Conservation (phyloP, 2,113 vertebrate genomes). For the Brienomyrus longianalis region DNA sequence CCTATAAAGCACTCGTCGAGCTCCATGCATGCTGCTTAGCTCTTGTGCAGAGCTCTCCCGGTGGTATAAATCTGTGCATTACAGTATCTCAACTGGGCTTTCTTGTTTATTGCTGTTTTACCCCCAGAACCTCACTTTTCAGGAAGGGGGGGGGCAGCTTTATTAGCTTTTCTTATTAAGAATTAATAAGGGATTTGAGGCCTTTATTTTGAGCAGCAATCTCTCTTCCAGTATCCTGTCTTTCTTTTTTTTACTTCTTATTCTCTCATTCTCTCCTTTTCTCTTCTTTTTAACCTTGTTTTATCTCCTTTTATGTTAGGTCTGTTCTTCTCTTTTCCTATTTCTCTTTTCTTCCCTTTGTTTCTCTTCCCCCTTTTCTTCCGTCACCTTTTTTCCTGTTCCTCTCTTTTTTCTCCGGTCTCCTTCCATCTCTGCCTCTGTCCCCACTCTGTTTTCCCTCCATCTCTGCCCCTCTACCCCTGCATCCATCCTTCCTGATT, state of each 20-base stretch:
- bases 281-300: conserved; percentile 20
- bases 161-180: neutral
- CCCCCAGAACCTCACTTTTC: neutral
- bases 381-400: conserved; percentile 18
- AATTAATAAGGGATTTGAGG: neutral
- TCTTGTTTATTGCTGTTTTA: neutral
- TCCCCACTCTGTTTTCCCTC: conserved; percentile 24
- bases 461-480: neutral
- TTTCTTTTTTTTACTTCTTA: conserved; percentile 24
- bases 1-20: conserved; percentile 25
- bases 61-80: neutral
- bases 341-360: conserved; percentile 15
- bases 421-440: conserved; percentile 36
- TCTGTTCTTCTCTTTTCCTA: neutral
- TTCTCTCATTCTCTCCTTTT: neutral
- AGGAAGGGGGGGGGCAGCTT: neutral
- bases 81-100: neutral
- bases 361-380: conserved; percentile 24
- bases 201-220: neutral
- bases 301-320: neutral
- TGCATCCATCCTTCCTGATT: neutral
- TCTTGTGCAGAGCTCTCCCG: neutral
- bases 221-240: neutral
- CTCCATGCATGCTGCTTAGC: neutral
- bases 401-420: neutral